Base-by-base conservation (phyloP, 2,888 invertebrate species). In the Cerastis leucographa region DNA sequence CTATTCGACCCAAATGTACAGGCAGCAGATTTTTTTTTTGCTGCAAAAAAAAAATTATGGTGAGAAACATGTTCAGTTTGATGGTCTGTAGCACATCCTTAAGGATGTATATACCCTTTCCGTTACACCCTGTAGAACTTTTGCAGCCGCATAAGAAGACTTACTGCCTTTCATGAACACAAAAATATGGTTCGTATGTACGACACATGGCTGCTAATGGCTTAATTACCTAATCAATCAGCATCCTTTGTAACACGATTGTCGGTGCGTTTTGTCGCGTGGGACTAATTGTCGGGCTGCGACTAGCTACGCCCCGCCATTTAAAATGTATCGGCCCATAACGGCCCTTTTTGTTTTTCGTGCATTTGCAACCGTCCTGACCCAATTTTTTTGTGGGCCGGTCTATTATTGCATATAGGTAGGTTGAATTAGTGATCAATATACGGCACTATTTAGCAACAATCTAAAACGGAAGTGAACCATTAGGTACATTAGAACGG, bases 311-410 rank as follows among this genome's bases (percentile, higher is more conserved):
- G 78, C 85, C 86, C 87, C 75, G 80, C 86, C 81, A 87, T 88
- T 89, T 85, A 88, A 88, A 88, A 89, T 89, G 83, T 88, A 91
- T 89, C 84, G 87, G 77, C 85, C 85, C 87, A 87, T 86, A 90
- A 89, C 85, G 85, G 73, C 85, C 83, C 89, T 87, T 88, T 86
- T 80, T 78, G 59, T 62, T 72, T 54, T 59, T 68, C 67, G 49
- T 79, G 69, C 68, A 78, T 73, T 78, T 69, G 66, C 64, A 74
- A 80, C 65, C 66, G 40, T 65, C 68, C 74, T 78, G 78, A 82
- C 80, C 77, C 62, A 84, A 82, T 81, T 83, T 66, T 73, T 75
- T 66, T 71, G 69, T 65, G 19, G 59, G 25, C 44, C 59, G 11
- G 40, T 75, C 19, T 61, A 44, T 46, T 66, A 64, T 67, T 67